phyloP scores from a whole-genome alignment of 2,888 invertebrate genomes.

The Sminthurinus aureus region DNA sequence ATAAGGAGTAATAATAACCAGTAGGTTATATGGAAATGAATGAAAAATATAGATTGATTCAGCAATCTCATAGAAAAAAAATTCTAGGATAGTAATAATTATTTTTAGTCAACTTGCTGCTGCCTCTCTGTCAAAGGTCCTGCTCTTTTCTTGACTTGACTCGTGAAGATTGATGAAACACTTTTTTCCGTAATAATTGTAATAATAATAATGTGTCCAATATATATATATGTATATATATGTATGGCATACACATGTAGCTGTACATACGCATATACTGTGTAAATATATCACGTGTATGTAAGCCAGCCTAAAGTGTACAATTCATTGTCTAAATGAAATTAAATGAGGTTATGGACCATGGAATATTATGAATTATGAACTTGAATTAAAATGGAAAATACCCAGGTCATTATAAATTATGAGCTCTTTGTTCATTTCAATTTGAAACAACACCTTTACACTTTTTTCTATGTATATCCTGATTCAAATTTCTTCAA shows the following conservation, averaged over 20 bases:
- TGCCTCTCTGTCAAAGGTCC: constrained; percentile 16
- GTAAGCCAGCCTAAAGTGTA: background rate
- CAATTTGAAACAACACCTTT: too few relatives aligned
- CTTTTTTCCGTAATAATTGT: background rate
- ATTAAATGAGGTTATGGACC: background rate
- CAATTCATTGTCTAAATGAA: background rate
- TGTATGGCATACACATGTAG: too few relatives aligned
- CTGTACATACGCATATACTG: too few relatives aligned
- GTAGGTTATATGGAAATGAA: background rate
- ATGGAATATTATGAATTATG: too few relatives aligned
- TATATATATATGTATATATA: too few relatives aligned
- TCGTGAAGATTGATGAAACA: background rate
- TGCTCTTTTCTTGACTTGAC: constrained; percentile 16
- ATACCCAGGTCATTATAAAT: background rate
- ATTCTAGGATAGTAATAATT: background rate
- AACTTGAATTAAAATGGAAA: background rate
- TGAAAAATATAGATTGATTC: background rate
- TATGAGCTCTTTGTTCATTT: background rate
- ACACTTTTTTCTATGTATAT: too few relatives aligned
- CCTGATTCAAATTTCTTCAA: too few relatives aligned
- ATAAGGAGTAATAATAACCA: background rate
- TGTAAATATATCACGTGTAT: too few relatives aligned
- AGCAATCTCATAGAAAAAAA: background rate
- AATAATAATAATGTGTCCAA: too few relatives aligned
- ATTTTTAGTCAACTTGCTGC: too few relatives aligned